Percentiles rank a stretch among this genome's conserved stretches.
phyloP scores from a whole-genome alignment of 64 coral and sea anemone species.

The Montipora sp. region DNA sequence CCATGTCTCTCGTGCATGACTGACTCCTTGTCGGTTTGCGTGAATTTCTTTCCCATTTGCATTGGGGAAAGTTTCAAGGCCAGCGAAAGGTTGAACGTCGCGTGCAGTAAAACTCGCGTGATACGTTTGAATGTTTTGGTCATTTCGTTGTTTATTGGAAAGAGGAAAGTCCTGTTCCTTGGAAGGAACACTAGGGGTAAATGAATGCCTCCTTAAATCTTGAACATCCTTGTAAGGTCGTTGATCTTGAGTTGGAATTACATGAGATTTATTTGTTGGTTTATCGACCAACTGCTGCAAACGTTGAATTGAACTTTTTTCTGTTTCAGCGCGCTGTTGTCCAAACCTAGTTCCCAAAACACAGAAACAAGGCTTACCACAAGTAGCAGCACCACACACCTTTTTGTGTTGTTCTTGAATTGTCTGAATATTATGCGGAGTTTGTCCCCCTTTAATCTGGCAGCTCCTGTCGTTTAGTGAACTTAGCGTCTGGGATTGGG shows the following conservation, averaged over 20 bases:
- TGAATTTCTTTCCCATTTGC: not conserved
- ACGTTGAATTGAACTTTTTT: not conserved
- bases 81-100: not conserved
- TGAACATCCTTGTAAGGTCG: not conserved
- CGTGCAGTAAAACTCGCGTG: not conserved
- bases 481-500: not conserved
- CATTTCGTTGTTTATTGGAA: not conserved
- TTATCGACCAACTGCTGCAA: not conserved
- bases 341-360: not conserved
- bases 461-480: not conserved
- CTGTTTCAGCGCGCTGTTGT: not conserved
- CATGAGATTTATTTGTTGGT: not conserved
- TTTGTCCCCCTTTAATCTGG: not conserved
- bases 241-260: not conserved
- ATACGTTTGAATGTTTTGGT: not conserved
- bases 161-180: not conserved
- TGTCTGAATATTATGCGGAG: not conserved
- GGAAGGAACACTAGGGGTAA: not conserved
- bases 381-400: slow-evolving; percentile 31
- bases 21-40: not conserved
- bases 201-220: not conserved
- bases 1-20: not conserved
- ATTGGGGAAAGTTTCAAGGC: not conserved
- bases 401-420: slow-evolving; percentile 1
- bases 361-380: slow-evolving; percentile 25